Conservation (phyloP, 1,140 invertebrate genomes). For the Lethocerus indicus region DNA sequence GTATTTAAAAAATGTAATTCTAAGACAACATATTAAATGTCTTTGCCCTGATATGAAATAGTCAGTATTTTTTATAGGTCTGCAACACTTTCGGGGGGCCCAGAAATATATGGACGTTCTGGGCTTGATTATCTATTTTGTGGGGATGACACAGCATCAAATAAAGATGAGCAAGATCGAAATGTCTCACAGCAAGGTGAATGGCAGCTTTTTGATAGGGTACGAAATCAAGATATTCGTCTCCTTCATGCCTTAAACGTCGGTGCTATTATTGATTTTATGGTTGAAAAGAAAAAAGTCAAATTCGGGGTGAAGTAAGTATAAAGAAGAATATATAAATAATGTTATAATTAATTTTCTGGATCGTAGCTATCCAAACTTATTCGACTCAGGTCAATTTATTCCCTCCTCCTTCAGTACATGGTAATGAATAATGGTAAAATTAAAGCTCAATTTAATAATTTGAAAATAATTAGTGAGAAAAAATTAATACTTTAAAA, state of each 20-base stretch:
- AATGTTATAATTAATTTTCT: conserved; percentile 13
- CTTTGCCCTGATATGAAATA: no score
- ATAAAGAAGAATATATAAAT: conserved; percentile 3
- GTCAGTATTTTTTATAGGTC: conserved; percentile 27
- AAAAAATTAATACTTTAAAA: no score
- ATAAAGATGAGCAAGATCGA: conserved; percentile 20
- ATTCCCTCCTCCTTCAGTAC: no score
- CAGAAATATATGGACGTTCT: conserved; percentile 54
- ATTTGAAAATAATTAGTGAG: no score
- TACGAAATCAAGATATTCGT: conserved; percentile 54
- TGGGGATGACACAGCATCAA: conserved; percentile 21
- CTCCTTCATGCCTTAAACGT: conserved; percentile 55
- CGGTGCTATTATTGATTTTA: conserved; percentile 63
- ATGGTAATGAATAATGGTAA: no score
- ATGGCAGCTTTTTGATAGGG: conserved; percentile 42
- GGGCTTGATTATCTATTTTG: conserved; percentile 37
- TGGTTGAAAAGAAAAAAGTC: conserved; percentile 79
- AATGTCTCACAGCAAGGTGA: conserved; percentile 23
- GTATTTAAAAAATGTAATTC: no score
- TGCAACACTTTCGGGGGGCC: conserved; percentile 46
- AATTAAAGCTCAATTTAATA: no score
- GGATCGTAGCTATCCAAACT: no score
- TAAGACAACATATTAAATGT: no score
- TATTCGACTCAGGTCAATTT: no score
- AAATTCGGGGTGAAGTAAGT: conserved; percentile 71